phyloP scores from a whole-genome alignment of 1,140 invertebrate genomes.

The Gyrodactylus salaris region DNA sequence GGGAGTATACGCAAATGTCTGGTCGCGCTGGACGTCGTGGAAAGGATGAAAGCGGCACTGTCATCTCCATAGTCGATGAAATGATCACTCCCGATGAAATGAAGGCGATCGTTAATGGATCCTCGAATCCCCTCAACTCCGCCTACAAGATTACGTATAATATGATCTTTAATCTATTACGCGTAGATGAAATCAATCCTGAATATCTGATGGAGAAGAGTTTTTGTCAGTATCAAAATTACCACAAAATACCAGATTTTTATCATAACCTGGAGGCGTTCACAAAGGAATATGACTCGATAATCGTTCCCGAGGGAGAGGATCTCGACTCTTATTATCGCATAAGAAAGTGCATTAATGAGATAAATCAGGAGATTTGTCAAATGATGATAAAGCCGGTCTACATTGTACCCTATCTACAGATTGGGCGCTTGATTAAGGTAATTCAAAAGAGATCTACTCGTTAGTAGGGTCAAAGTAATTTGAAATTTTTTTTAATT shows the following conservation, averaged over 20 bases:
- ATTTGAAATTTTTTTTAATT: too few species aligned
- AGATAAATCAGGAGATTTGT: not conserved
- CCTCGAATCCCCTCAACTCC: constrained; percentile 74
- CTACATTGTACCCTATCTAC: not conserved
- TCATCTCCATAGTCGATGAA: constrained; percentile 92
- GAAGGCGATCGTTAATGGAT: constrained; percentile 24
- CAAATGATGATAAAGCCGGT: not conserved
- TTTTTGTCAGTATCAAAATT: constrained; percentile 97
- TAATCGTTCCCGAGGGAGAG: not conserved
- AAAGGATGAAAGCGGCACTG: constrained; percentile 80
- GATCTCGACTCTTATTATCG: not conserved
- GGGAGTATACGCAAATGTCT: constrained; percentile 98
- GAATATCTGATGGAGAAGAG: constrained; percentile 94
- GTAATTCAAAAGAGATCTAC: too few species aligned
- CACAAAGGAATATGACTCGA: not conserved
- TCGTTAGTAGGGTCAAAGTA: too few species aligned
- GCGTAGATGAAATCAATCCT: constrained; percentile 93
- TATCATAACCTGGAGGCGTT: not conserved
- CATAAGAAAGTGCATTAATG: not conserved
- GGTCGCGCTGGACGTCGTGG: constrained; percentile 81
- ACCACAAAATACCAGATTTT: constrained; percentile 41
- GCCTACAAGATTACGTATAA: constrained; percentile 97
- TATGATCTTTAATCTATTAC: constrained; percentile 79
- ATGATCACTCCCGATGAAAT: constrained; percentile 47
- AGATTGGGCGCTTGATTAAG: not conserved